Evolutionary conservation across 2,888 invertebrate genomes (phyloP).

Genomic region (Seira ritae): DNA sequence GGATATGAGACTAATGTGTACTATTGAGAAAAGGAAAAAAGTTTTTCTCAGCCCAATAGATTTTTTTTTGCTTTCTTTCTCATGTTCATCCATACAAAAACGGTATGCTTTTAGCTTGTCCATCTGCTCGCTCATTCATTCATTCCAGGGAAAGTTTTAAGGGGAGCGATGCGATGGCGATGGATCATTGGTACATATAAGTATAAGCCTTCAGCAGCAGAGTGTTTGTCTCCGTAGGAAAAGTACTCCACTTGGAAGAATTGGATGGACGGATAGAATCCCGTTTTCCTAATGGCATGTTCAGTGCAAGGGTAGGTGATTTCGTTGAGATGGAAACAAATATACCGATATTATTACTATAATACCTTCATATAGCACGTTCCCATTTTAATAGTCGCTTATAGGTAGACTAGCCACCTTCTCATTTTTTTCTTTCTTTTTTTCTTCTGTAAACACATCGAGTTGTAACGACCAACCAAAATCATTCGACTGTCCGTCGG

Average conservation of each 20-base stretch:
- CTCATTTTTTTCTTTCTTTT: constrained; percentile 33
- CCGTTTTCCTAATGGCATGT: background rate
- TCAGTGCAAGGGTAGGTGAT: too few species aligned
- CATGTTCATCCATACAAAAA: background rate
- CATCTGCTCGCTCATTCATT: constrained; percentile 4
- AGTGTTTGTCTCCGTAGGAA: too few species aligned
- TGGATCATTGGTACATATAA: too few species aligned
- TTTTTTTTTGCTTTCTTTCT: background rate
- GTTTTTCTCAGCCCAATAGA: background rate
- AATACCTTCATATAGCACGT: constrained; percentile 1
- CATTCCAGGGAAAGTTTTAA: background rate
- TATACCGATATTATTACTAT: too few species aligned
- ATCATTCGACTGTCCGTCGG: constrained; percentile 64
- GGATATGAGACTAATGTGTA: constrained; percentile 7
- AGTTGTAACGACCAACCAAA: constrained; percentile 67
- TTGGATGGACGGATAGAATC: too few species aligned
- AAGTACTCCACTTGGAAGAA: too few species aligned
- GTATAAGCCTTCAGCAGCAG: too few species aligned
- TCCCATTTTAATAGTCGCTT: background rate
- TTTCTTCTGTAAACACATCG: constrained; percentile 46
- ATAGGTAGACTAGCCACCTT: background rate
- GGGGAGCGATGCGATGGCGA: too few species aligned
- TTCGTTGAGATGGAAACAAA: too few species aligned
- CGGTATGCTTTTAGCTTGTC: background rate
- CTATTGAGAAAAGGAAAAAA: background rate